These are phyloP conservation scores for Grammomys surdaster DNA, from an alignment of 2,113 vertebrate genomes.

Conservation along the genomic window DNA sequence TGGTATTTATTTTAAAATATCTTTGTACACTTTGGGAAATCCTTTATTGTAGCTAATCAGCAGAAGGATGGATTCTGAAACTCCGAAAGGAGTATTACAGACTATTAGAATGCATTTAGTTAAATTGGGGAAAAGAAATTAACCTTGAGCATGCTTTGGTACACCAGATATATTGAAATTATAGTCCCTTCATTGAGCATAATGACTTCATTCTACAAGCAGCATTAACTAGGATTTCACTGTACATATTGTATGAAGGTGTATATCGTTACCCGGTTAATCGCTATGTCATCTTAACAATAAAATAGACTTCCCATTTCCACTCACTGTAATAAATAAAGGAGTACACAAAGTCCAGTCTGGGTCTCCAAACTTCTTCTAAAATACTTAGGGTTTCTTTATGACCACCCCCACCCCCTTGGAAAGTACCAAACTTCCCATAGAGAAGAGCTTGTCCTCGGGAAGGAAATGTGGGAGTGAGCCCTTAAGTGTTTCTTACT, in stretches of 20 bases:
- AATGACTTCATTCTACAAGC: constrained; percentile 42
- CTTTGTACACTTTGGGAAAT: constrained; percentile 50
- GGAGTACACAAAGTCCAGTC: not conserved
- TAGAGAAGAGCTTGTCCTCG: constrained; percentile 52
- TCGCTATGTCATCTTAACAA: constrained; percentile 62
- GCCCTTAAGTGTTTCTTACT: constrained; percentile 72
- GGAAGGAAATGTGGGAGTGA: constrained; percentile 51
- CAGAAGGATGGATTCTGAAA: constrained; percentile 60
- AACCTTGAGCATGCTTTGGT: constrained; percentile 54
- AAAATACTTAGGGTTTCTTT: constrained; percentile 36
- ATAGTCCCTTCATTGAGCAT: constrained; percentile 39
- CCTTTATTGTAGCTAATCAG: constrained; percentile 47
- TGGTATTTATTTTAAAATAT: constrained; percentile 65
- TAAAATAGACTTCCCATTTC: constrained; percentile 38
- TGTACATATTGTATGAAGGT: not conserved
- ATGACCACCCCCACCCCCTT: not conserved
- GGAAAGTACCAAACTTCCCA: constrained; percentile 64
- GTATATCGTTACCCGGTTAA: constrained; percentile 30
- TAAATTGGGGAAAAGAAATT: constrained; percentile 60
- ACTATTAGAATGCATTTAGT: constrained; percentile 60
- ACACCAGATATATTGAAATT: constrained; percentile 55
- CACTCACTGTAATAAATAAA: constrained; percentile 43
- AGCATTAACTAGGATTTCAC: constrained; percentile 39
- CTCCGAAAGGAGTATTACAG: constrained; percentile 32
- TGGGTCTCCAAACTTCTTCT: constrained; percentile 27